Conservation (phyloP, 1,140 invertebrate species). For the Drosophila punjabiensis region DNA sequence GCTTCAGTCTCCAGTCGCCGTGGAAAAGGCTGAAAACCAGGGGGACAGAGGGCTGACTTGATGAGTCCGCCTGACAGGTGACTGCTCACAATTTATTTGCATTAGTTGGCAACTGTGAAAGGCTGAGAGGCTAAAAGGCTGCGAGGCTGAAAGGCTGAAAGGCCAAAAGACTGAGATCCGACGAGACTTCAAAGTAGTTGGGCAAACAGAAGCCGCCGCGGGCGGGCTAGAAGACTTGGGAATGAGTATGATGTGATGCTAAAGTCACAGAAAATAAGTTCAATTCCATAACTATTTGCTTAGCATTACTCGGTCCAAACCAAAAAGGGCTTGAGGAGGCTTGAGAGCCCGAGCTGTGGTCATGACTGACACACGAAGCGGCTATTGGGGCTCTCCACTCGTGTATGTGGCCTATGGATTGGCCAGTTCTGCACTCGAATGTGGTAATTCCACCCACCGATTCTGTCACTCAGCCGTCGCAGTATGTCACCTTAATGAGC, state of each 20-base stretch:
- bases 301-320: background rate
- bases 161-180: conserved; percentile 4
- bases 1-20: conserved; percentile 8
- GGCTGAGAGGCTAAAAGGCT: conserved; percentile 33
- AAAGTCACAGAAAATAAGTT: background rate
- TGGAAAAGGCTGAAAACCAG: conserved; percentile 8
- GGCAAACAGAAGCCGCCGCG: conserved; percentile 67
- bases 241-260: conserved; percentile 24
- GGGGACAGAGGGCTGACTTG: conserved; percentile 23
- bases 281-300: conserved; percentile 21
- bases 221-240: conserved; percentile 29
- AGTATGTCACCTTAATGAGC: conserved; percentile 68
- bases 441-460: conserved; percentile 51
- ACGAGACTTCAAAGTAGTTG: conserved; percentile 41
- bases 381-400: conserved; percentile 1
- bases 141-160: conserved; percentile 14
- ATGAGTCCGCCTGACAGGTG: conserved; percentile 55
- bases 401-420: conserved; percentile 3
- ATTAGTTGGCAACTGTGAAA: conserved; percentile 73
- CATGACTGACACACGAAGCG: conserved; percentile 4
- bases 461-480: conserved; percentile 62
- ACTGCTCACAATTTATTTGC: conserved; percentile 74
- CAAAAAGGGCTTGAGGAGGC: conserved; percentile 11
- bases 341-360: conserved; percentile 6
- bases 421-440: conserved; percentile 17